phyloP scores from a whole-genome alignment of 2,888 invertebrate species.

The Lepeophtheirus nordmannii region DNA sequence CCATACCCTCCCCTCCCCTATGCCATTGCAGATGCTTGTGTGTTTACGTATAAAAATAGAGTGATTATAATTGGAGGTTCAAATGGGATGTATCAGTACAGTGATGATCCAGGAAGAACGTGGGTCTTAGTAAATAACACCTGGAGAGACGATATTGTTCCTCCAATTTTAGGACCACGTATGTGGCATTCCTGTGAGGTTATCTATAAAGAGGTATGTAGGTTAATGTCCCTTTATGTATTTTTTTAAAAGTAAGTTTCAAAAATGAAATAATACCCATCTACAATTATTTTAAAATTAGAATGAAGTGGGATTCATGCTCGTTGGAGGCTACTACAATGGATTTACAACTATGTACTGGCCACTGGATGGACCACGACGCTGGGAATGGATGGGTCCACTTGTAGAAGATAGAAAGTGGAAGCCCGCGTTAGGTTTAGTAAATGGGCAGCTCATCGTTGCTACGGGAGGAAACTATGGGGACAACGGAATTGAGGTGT shows the following conservation, averaged over 20 bases:
- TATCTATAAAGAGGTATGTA: no score
- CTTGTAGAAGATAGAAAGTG: conserved; percentile 11
- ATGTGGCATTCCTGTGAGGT: neutral
- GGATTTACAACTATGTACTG: conserved; percentile 1
- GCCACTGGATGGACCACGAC: neutral
- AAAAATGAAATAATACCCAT: neutral
- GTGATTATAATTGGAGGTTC: conserved; percentile 2
- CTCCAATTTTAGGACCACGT: neutral
- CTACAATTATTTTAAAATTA: neutral
- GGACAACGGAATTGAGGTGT: conserved; percentile 4
- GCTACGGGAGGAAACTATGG: conserved; percentile 9
- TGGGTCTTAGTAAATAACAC: neutral
- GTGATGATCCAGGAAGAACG: neutral
- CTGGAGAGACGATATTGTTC: conserved; percentile 7
- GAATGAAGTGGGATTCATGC: neutral
- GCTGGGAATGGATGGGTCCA: conserved; percentile 1
- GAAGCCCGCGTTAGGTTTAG: conserved; percentile 13
- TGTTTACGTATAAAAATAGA: neutral
- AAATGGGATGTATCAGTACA: neutral
- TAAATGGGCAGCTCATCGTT: neutral
- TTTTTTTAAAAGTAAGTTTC: neutral
- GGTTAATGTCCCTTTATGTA: neutral
- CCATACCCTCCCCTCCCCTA: neutral
- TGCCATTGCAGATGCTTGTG: neutral
- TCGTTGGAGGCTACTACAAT: conserved; percentile 20